These are phyloP conservation scores for Gymnobelideus leadbeateri DNA, from an alignment of 2,113 vertebrate species.

Conservation along the genomic window DNA sequence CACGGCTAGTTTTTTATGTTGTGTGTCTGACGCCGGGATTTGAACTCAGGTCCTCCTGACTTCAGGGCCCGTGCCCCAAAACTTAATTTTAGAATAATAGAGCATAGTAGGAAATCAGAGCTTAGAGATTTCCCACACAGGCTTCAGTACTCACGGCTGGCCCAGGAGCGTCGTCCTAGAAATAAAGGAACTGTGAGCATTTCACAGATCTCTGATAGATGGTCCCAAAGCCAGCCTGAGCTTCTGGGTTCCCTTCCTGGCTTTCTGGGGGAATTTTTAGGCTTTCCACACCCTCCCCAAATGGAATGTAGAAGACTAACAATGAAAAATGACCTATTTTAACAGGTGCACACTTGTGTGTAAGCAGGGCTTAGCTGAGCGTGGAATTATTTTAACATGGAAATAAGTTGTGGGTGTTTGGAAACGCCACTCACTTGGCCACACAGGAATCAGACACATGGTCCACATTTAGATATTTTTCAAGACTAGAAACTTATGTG, in stretches of 20 bases:
- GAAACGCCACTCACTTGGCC: constrained; percentile 69
- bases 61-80: too few species aligned
- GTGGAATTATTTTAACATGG: constrained; percentile 81
- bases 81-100: constrained; percentile 18
- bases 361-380: constrained; percentile 76
- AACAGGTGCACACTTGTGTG: constrained; percentile 78
- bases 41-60: too few species aligned
- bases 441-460: constrained; percentile 78
- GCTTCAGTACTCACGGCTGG: background rate
- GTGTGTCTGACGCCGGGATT: too few species aligned
- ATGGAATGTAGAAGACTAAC: constrained; percentile 72
- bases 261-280: constrained; percentile 53
- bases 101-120: background rate
- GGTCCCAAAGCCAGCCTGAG: background rate
- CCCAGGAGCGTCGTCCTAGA: background rate
- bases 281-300: constrained; percentile 72
- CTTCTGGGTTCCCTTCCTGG: constrained; percentile 43
- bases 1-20: too few species aligned
- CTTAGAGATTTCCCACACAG: background rate
- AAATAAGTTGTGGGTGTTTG: constrained; percentile 75
- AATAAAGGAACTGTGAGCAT: constrained; percentile 11
- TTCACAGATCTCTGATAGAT: background rate
- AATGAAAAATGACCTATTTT: constrained; percentile 81
- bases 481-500: constrained; percentile 67
- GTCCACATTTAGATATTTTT: constrained; percentile 73